Evolutionary conservation across 2,113 vertebrate species (phyloP), one percentile per base, ranked within the genome.

Genomic region (Myocastor coypus): DNA sequence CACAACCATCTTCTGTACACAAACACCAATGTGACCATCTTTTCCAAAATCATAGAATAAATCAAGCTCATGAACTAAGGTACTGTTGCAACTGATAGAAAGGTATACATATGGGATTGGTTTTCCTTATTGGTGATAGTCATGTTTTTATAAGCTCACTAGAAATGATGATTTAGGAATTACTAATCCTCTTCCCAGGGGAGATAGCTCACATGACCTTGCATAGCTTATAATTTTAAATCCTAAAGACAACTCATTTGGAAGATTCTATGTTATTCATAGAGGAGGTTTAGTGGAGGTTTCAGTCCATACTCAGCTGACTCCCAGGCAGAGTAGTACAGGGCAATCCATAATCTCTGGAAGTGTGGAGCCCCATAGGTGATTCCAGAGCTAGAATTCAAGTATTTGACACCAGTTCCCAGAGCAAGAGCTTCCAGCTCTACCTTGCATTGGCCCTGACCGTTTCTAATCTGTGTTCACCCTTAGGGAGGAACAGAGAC

Each of bases 151-250:
- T 57, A 88, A 88, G 83, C 14, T 80, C 37, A 57, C 30, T 73
- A 5, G 37, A 37, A 46, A 84, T 30, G n/a, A 14, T 73, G 40
- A 94, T 71, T 46, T 68, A 75, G 1, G 1, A 64, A 71, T 34
- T 89, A 61, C 0, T 9, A 69, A 50, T 42, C 19, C 1, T 69
- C 2, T 77, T 92, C 17, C 42, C 32, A 94, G 17, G 37, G 17
- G 9, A 83, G 57, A 80, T 59, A 82, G 16, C 7, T 68, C 13
- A 42, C 24, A 69, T 82, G 30, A 42, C 55, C 28, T 90, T 16
- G 40, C 16, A 50, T 52, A 71, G 22, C 57, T 73, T 84, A 68
- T 91, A 81, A 87, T 50, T 68, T 82, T n/a, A 86, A 94, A 86
- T 82, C 28, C 16, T 68, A 55, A 92, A 94, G 16, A 5, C 28